phyloP scores from a whole-genome alignment of 2,797 vertebrate genomes.

The Botia almorhae region DNA sequence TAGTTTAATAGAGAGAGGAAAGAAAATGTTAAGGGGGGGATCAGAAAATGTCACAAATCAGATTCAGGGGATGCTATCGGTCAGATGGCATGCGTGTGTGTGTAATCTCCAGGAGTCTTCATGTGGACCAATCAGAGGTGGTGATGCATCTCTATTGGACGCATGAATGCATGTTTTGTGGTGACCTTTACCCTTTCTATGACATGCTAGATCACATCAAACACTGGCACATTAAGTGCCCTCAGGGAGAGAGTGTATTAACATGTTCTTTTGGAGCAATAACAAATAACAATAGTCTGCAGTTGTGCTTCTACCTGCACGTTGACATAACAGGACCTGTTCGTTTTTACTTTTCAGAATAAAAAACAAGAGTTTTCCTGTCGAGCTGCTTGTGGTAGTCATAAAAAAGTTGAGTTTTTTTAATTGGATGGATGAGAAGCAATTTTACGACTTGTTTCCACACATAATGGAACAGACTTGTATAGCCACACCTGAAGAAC shows the following conservation, averaged over 20 bases:
- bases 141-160: too few species aligned
- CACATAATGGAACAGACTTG: slow-evolving; percentile 15
- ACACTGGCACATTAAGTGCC: not conserved
- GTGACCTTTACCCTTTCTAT: slow-evolving; percentile 14
- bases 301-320: too few species aligned
- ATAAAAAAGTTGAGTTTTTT: slow-evolving; percentile 5
- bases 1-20: too few species aligned
- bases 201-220: slow-evolving; percentile 21
- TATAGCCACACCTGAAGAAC: slow-evolving; percentile 17
- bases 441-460: slow-evolving; percentile 20
- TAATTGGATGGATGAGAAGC: slow-evolving; percentile 18
- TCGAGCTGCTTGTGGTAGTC: not conserved
- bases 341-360: too few species aligned
- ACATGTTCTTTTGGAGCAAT: not conserved
- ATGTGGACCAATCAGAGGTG: too few species aligned
- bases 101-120: too few species aligned
- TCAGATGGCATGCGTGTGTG: too few species aligned
- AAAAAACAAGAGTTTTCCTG: too few species aligned
- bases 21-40: too few species aligned
- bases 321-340: too few species aligned
- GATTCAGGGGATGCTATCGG: too few species aligned
- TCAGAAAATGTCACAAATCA: too few species aligned
- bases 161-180: not conserved
- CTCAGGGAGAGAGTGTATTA: not conserved
- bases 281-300: not conserved